Base-by-base conservation (phyloP, 2,888 invertebrate species). In the Anoncus sp. region DNA sequence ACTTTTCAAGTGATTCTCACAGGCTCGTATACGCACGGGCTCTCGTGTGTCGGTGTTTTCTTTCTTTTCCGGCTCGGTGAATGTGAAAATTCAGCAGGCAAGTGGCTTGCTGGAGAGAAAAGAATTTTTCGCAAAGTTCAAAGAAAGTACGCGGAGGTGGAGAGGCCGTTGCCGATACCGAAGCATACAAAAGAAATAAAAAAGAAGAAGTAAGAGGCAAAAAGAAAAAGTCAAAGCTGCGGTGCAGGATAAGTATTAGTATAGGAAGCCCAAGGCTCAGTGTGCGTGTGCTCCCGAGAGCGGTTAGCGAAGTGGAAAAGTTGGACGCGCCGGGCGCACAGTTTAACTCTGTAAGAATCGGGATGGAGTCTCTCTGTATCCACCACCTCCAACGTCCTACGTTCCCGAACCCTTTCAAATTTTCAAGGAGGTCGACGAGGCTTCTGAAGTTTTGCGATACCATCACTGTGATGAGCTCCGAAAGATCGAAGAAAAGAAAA, bases 291-390 rank as follows among this genome's bases (percentile, higher is more conserved):
- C 14, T 43, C 22, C 35, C 20, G 10, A 59, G 47, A 66, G 72
- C 66, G 76, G 79, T 76, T 84, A 83, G 72, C 77, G 78, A 75
- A 81, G 81, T 85, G 82, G 85, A 84, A 87, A 86, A 86, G 84
- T 87, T 86, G 80, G 69, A 81, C 75, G 77, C 76, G 40, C 70
- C 51, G 71, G 72, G 83, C 82, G 72, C 67, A 79, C 83, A 84
- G 83, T 87, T 86, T 84, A 84, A 87, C 82, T 82, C 76, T 70
- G 79, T 74, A 80, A 81, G 81, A 85, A 84, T 83, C 82, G 73
- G 80, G 69, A 65, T 63, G 40, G 45, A 47, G 43, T 73, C 35
- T 55, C 53, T 51, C 9, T 63, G 43, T 59, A 78, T 81, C 83
- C 24, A 43, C 24, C 3, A 27, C 57, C 24, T 49, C 16, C 18